Evolutionary conservation across 1,140 invertebrate species (phyloP), one percentile per base, ranked within the genome.

Genomic region (Drosophila dunni): DNA sequence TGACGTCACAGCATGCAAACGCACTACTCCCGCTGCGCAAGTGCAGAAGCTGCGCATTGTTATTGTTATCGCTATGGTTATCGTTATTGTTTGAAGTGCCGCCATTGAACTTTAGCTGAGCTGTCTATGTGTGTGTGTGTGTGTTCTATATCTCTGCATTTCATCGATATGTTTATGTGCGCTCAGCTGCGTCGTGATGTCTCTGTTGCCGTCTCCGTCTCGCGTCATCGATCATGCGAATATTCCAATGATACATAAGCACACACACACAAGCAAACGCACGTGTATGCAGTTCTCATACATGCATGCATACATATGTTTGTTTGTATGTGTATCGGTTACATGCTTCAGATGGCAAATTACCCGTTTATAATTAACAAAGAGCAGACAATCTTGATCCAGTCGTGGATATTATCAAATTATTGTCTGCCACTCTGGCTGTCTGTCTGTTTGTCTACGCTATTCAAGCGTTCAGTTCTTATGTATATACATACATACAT

Each of bases 321-420:
- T 44, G 17, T 20, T 45, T 20, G 50, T 8, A 56, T 56, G n/a
- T 42, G 46, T 48, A 53, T n/a, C 50, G 57, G 71, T 53, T 78
- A 81, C 56, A 86, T 75, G 81, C 81, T 68, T 63, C 61, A 67
- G 61, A 71, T 51, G 66, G 48, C 79, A 81, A 77, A 64, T 76
- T 66, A 57, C 53, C 29, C 71, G 50, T 78, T 70, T 51, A 17
- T 50, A 45, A 51, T 66, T 72, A 51, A 38, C 44, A 13, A 61
- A 29, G 34, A 65, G 34, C 61, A 24, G 44, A 50, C 61, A 36
- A 48, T 61, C 29, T 17, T 17, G 42, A 51, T 58, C 36, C 40
- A 65, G 46, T 48, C 15, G 33, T 50, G 29, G 13, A 34, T 34
- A 44, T 69, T 44, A 67, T 38, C 33, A 53, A 61, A 61, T 53